Evolutionary conservation across 1,140 invertebrate species (phyloP).

Genomic region (Penaeus indicus): DNA sequence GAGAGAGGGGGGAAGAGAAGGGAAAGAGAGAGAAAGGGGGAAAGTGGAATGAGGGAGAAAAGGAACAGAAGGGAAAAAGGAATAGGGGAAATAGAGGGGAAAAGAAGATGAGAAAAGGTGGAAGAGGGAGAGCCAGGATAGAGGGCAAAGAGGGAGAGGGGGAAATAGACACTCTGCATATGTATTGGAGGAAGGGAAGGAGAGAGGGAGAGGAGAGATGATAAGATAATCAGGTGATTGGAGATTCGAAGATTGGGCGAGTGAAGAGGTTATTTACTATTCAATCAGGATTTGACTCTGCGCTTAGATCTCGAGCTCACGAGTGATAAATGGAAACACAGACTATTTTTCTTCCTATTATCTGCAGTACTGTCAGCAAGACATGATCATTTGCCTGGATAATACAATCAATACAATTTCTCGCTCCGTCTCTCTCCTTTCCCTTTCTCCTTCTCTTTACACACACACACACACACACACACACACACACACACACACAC

Average conservation of each 20-base stretch:
- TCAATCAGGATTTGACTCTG: too few species aligned
- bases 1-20: background rate
- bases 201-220: background rate
- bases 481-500: background rate
- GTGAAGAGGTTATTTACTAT: too few species aligned
- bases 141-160: constrained; percentile 32
- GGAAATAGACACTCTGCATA: constrained; percentile 18
- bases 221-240: too few species aligned
- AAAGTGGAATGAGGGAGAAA: too few species aligned
- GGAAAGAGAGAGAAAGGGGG: background rate
- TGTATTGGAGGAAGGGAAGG: constrained; percentile 23
- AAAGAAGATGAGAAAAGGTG: background rate
- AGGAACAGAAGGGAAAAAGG: background rate
- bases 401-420: background rate
- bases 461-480: background rate
- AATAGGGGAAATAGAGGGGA: background rate
- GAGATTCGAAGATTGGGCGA: too few species aligned
- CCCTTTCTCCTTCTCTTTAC: too few species aligned
- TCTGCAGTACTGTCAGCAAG: too few species aligned
- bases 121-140: background rate
- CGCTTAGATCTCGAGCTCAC: too few species aligned
- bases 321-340: too few species aligned
- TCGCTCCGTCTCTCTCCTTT: background rate
- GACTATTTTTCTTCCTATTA: too few species aligned
- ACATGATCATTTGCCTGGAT: too few species aligned